Evolutionary conservation across 2,113 vertebrate genomes (phyloP).

Genomic region (Chaetodon auriga): DNA sequence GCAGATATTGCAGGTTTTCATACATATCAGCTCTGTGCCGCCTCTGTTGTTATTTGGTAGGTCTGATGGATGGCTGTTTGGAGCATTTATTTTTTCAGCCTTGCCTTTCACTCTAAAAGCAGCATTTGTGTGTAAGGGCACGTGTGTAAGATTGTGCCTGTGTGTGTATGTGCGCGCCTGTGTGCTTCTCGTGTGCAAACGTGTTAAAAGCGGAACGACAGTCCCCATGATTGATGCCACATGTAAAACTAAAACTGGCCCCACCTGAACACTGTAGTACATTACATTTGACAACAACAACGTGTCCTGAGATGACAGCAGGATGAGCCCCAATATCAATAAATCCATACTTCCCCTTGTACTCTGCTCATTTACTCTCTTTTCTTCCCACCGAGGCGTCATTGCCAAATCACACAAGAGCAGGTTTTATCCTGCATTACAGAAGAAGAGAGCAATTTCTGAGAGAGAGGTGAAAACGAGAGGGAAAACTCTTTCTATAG

Average conservation of each 20-base stretch:
- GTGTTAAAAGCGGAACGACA: conserved; percentile 60
- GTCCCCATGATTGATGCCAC: conserved; percentile 68
- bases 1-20: conserved; percentile 68
- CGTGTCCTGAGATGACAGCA: conserved; percentile 66
- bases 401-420: conserved; percentile 54
- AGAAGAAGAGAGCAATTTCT: conserved; percentile 40
- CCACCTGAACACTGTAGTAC: conserved; percentile 64
- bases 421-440: conserved; percentile 57
- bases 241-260: conserved; percentile 73
- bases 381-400: conserved; percentile 36
- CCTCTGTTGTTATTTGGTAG: conserved; percentile 61
- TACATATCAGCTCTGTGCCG: conserved; percentile 60
- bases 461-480: conserved; percentile 8
- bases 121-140: conserved; percentile 24
- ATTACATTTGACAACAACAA: conserved; percentile 66
- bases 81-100: conserved; percentile 63
- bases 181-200: neutral
- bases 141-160: neutral
- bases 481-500: conserved; percentile 15
- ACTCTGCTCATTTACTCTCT: conserved; percentile 61
- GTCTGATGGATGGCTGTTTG: conserved; percentile 73
- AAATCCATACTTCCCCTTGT: conserved; percentile 72
- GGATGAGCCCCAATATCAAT: conserved; percentile 63
- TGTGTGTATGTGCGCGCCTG: neutral
- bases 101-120: conserved; percentile 60